Base-by-base conservation (phyloP, 2,888 invertebrate genomes). In the Brenthis daphne region DNA sequence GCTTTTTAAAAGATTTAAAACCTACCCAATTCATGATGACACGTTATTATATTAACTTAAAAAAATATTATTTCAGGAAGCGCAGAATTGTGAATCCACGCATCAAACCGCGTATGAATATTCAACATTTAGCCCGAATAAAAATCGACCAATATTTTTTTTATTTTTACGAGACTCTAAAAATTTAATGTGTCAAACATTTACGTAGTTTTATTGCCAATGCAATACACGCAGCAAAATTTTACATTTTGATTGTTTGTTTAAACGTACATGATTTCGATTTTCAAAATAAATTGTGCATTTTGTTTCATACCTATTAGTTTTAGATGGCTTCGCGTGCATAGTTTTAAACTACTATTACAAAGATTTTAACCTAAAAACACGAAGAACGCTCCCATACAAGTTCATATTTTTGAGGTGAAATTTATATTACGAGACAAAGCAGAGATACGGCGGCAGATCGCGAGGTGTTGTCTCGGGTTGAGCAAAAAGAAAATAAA, bases 161-260 rank as follows among this genome's bases (percentile, higher is more conserved):
- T 67, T 71, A 60, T 71, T 70, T 76, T 86, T 84, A 87, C 78
- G 83, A 81, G 68, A 76, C 77, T 78, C 78, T 85, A 79, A 85
- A 84, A 81, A 75, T 81, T 81, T 80, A 77, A 82, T 81, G 77
- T 69, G 71, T 69, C 72, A 70, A 76, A 78, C 70, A 74, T 71
- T 78, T 77, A 74, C 68, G 68, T 51, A 65, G 55, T 72, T 72
- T 72, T 72, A 72, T 66, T 70, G 65, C 37, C 55, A 64, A 70
- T 70, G 70, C 70, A 64, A 58, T 58, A 57, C 60, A 72, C 68
- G 72, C 63, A 64, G 60, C 58, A 53, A 53, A 57, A 63, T 24
- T 65, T 65, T 72, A 67, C 67, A 65, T 68, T 61, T 64, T 55
- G 57, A 67, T 61, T 70, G 71, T 71, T 71, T 68, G 64, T 43